Conservation (phyloP, 2,888 invertebrate species). For the Eupeodes latifasciatus region DNA sequence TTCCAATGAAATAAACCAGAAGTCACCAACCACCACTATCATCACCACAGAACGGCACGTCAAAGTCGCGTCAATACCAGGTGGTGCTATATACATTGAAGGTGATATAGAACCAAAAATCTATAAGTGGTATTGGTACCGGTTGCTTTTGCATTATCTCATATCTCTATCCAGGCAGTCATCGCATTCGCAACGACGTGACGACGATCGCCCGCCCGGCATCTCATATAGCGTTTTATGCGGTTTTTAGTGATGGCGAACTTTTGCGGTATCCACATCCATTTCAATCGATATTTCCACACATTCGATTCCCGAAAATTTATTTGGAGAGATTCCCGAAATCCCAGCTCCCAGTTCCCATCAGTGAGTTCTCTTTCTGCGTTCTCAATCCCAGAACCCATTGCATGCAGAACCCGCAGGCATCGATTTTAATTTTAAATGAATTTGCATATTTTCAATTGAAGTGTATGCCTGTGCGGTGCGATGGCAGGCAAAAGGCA, state of each 20-base stretch:
- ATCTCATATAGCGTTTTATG: slow-evolving; percentile 7
- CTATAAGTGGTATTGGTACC: not conserved
- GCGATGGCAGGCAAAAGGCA: not conserved
- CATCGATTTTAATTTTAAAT: slow-evolving; percentile 62
- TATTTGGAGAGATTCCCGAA: slow-evolving; percentile 47
- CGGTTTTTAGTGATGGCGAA: slow-evolving; percentile 33
- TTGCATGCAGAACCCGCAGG: not conserved
- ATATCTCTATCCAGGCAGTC: too few relatives aligned
- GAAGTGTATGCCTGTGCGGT: slow-evolving; percentile 2
- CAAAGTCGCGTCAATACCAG: slow-evolving; percentile 40
- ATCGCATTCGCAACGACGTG: too few relatives aligned
- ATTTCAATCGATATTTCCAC: slow-evolving; percentile 38
- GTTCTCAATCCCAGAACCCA: not conserved
- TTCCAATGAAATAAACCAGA: slow-evolving; percentile 52
- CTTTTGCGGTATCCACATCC: slow-evolving; percentile 47
- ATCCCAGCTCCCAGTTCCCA: not conserved
- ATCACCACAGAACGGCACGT: not conserved
- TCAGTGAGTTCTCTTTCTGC: not conserved
- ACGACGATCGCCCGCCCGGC: not conserved
- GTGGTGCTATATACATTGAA: slow-evolving; percentile 38
- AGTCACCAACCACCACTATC: slow-evolving; percentile 37
- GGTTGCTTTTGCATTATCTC: not conserved
- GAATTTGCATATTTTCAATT: slow-evolving; percentile 52
- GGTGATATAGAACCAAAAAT: slow-evolving; percentile 13
- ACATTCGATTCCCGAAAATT: slow-evolving; percentile 18